Evolutionary conservation across 2,888 invertebrate species (phyloP).

Genomic region (Cephalotes varians): DNA sequence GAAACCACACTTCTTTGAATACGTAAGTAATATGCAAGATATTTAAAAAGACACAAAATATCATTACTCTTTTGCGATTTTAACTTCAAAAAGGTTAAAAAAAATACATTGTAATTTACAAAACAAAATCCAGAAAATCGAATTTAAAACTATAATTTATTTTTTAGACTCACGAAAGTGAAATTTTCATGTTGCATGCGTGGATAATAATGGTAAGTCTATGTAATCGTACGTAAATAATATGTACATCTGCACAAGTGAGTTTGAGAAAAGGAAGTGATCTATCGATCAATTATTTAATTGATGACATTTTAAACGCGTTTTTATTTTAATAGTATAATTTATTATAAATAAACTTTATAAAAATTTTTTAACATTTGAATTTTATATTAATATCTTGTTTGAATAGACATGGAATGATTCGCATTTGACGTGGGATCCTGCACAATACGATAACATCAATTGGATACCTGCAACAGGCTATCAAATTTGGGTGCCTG

Average conservation of each 20-base stretch:
- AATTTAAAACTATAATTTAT: background rate
- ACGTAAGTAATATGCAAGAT: constrained; percentile 76
- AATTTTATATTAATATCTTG: constrained; percentile 4
- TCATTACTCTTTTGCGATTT: background rate
- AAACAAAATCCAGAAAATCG: background rate
- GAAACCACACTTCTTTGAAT: constrained; percentile 87
- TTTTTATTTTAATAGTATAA: background rate
- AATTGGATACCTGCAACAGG: constrained; percentile 88
- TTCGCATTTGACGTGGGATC: constrained; percentile 91
- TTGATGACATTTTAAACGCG: background rate
- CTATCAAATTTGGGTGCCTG: constrained; percentile 91
- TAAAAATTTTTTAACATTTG: constrained; percentile 1
- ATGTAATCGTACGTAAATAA: background rate
- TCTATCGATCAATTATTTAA: background rate
- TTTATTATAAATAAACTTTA: background rate
- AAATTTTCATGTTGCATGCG: constrained; percentile 84
- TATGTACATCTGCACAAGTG: background rate
- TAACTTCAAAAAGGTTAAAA: background rate
- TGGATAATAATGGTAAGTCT: constrained; percentile 79
- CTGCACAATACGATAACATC: constrained; percentile 89
- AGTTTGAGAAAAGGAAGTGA: background rate
- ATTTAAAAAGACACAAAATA: background rate
- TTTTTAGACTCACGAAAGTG: constrained; percentile 76
- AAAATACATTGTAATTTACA: background rate
- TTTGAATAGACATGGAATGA: constrained; percentile 88